phyloP scores from a whole-genome alignment of 2,888 invertebrate species.

The Leptothorax acervorum region DNA sequence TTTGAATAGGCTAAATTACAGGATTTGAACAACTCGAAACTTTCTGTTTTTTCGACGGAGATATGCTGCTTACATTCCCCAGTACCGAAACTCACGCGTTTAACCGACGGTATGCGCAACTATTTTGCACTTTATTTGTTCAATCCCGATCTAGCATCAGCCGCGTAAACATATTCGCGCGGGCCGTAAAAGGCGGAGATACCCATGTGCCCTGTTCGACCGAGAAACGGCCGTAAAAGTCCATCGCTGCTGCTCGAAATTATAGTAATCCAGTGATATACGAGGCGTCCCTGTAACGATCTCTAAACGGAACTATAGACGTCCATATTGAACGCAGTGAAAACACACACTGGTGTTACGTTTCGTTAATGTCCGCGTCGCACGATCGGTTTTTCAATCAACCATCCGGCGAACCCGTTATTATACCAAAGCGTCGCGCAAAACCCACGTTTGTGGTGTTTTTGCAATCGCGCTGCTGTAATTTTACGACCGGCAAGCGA shows the following conservation, averaged over 20 bases:
- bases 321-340: conserved; percentile 55
- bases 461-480: conserved; percentile 31
- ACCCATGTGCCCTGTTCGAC: conserved; percentile 61
- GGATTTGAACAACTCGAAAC: background rate
- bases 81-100: background rate
- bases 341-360: conserved; percentile 43
- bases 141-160: conserved; percentile 48
- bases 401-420: conserved; percentile 31
- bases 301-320: conserved; percentile 64
- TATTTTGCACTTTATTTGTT: conserved; percentile 11
- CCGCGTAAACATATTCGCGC: conserved; percentile 57
- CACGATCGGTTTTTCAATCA: conserved; percentile 59
- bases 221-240: conserved; percentile 70
- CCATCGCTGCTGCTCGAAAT: conserved; percentile 66
- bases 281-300: conserved; percentile 68
- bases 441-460: conserved; percentile 25
- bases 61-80: background rate
- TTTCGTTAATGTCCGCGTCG: conserved; percentile 26
- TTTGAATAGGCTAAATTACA: background rate
- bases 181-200: conserved; percentile 61
- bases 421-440: background rate
- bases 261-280: conserved; percentile 72
- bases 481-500: conserved; percentile 28
- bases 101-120: background rate
- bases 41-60: background rate